Conservation (phyloP, 2,113 vertebrate genomes). For the Struthio camelus region DNA sequence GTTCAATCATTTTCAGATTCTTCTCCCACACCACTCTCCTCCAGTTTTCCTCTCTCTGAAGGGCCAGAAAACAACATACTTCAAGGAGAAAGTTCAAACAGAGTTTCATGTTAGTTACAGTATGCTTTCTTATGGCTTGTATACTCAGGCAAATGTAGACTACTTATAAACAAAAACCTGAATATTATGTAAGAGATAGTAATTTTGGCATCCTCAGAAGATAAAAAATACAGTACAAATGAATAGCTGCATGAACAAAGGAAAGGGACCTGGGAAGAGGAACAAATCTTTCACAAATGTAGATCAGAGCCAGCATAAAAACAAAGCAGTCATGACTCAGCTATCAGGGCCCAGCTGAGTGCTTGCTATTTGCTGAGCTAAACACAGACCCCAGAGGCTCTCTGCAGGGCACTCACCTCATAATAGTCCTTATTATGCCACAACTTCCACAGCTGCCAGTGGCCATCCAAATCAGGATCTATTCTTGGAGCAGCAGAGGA, state of each 20-base stretch:
- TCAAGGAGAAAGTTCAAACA: neutral
- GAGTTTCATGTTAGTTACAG: rapidly evolving
- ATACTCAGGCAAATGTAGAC: too few relatives aligned
- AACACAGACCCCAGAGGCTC: too few relatives aligned
- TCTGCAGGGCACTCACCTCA: conserved; percentile 74
- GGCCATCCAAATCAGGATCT: conserved; percentile 77
- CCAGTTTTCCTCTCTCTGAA: conserved; percentile 90
- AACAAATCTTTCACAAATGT: neutral
- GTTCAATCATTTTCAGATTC: conserved; percentile 89
- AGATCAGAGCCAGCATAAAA: neutral
- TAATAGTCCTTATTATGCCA: conserved; percentile 83
- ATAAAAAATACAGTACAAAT: too few relatives aligned
- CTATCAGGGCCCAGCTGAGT: neutral
- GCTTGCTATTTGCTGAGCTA: too few relatives aligned
- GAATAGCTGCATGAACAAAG: rapidly evolving
- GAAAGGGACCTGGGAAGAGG: too few relatives aligned
- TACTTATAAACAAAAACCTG: rapidly evolving
- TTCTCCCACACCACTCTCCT: conserved; percentile 95
- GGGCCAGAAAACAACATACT: neutral
- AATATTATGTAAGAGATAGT: rapidly evolving
- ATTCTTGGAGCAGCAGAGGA: conserved; percentile 71
- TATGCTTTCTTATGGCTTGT: rapidly evolving
- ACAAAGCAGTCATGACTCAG: too few relatives aligned
- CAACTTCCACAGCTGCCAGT: conserved; percentile 87
- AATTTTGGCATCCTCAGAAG: neutral